Base-by-base conservation (phyloP, 64 coral and sea anemone genomes). In the Astreopora myriophthalma region DNA sequence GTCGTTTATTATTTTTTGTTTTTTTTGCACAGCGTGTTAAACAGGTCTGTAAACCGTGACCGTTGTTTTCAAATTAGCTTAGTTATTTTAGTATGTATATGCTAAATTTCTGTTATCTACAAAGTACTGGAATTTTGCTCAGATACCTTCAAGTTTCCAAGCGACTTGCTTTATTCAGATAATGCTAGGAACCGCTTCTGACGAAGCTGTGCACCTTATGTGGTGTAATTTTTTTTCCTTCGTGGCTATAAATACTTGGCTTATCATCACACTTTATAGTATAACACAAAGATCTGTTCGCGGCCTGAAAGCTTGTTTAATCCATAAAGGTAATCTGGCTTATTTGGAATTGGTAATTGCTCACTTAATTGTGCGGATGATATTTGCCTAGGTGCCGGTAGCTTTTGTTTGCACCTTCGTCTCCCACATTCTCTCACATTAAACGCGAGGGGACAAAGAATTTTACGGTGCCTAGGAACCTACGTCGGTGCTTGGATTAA, bases 321-420 rank as follows among this genome's bases (percentile, higher is more conserved):
- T 58, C 76, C 76, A 57, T 20, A 22, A 4, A 58, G 49, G 8
- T 64, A 0, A 37, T 34, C 20, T 34, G 14, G 52, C 30, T 22
- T n/a, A 63, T 83, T 83, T 64, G 30, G 11, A 22, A 22, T 16
- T 65, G 5, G 33, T 83, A 64, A 65, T 39, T 83, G 57, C 79
- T 83, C 79, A 83, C 55, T 83, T 83, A 63, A 83, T 65, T 83
- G 79, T 83, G 79, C 55, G 11, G 33, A 63, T 37, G 31, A 62
- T 64, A 83, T 65, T 83, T 83, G 61, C 10, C 79, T 38, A 64
- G 57, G 31, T 83, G 79, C 33, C 20, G 57, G 79, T 65, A 64
- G 58, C 79, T 83, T 83, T 83, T 83, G 57, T 83, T 83, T 38
- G 51, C 33, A 10, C 57, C 23, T 66, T 32, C 19, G n/a, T 29